These are phyloP conservation scores for Ceryle rudis DNA, from an alignment of 2,797 vertebrate genomes.

Conservation along the genomic window DNA sequence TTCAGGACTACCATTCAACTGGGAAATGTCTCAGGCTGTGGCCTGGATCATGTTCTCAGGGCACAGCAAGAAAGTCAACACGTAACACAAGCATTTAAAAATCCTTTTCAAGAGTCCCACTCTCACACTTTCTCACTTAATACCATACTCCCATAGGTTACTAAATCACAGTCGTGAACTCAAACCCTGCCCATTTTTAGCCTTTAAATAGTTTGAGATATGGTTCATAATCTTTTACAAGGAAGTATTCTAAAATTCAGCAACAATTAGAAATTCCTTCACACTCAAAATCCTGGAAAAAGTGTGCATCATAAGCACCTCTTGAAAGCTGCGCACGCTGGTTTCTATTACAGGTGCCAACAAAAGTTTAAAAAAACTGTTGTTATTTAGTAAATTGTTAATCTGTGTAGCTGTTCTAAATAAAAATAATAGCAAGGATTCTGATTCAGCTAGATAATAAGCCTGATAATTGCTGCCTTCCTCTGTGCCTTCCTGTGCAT, in stretches of 20 bases:
- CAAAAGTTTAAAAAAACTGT: background rate
- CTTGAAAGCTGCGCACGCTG: background rate
- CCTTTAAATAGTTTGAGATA: background rate
- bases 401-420: background rate
- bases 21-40: background rate
- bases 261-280: background rate
- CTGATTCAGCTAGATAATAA: background rate
- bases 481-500: background rate
- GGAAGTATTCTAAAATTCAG: background rate
- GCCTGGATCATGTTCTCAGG: background rate
- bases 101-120: background rate
- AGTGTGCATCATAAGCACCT: accelerated
- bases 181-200: background rate
- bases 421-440: background rate
- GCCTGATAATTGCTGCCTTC: background rate
- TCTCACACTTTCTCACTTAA: background rate
- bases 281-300: background rate
- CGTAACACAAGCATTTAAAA: background rate
- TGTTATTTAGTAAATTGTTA: background rate
- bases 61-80: background rate
- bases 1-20: background rate
- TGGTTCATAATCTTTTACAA: background rate
- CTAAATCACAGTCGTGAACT: background rate
- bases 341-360: background rate
- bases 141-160: background rate